Percentiles rank a stretch among this genome's conserved stretches.
Conservation (phyloP, 2,888 invertebrate genomes). For the Ectemnius continuus region DNA sequence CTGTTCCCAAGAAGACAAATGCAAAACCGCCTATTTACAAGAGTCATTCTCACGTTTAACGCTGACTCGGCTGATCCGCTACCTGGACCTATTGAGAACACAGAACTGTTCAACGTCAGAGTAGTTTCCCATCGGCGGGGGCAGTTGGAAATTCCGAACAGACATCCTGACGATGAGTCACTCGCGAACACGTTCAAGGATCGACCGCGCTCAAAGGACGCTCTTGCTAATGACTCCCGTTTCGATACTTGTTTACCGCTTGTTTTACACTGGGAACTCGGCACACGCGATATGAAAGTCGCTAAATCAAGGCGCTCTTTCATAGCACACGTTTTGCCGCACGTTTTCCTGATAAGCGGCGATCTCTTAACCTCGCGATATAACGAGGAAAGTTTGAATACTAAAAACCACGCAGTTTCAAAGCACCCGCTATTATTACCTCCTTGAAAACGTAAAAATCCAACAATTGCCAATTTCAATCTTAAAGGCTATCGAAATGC, state of each 20-base stretch:
- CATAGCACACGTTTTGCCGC: not conserved
- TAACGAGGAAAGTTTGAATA: not conserved
- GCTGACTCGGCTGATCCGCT: slow-evolving; percentile 6
- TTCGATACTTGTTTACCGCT: no score
- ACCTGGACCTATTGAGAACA: not conserved
- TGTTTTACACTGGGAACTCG: no score
- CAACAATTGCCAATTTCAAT: no score
- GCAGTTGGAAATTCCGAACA: slow-evolving; percentile 23
- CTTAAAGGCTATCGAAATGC: no score
- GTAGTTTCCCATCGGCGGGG: not conserved
- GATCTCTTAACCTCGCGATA: slow-evolving; percentile 20
- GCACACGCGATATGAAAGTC: not conserved
- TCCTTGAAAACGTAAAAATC: no score
- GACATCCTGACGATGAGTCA: slow-evolving; percentile 23
- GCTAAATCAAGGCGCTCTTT: not conserved
- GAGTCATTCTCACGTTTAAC: slow-evolving; percentile 6
- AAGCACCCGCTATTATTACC: no score
- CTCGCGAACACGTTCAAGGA: slow-evolving; percentile 13
- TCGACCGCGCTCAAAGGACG: not conserved
- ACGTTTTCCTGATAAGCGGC: slow-evolving; percentile 13
- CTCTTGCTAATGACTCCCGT: no score
- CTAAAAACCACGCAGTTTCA: no score
- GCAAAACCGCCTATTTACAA: slow-evolving; percentile 1
- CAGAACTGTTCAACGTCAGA: slow-evolving; percentile 13
- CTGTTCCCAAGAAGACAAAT: no score